Evolutionary conservation across 2,797 vertebrate genomes (phyloP).

Genomic region (Gallinago solitaria): DNA sequence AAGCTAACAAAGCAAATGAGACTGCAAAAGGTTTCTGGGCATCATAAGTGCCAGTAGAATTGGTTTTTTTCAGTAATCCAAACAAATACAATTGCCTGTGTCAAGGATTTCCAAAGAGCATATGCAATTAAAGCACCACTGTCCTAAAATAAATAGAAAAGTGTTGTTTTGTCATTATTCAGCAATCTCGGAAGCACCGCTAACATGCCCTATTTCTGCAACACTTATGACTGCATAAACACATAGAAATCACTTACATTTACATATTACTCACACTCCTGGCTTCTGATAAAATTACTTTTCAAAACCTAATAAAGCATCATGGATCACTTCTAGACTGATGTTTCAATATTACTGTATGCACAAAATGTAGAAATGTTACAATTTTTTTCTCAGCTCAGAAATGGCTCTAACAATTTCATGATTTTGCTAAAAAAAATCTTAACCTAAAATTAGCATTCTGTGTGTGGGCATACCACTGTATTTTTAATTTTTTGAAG

Average conservation of each 20-base stretch:
- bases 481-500: slow-evolving; percentile 31
- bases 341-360: background rate
- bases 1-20: background rate
- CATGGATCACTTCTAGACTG: slow-evolving; percentile 9
- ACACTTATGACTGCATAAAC: background rate
- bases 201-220: background rate
- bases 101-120: background rate
- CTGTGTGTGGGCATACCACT: background rate
- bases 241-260: background rate
- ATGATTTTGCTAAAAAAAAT: slow-evolving; percentile 5
- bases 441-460: slow-evolving; percentile 21
- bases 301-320: slow-evolving; percentile 48
- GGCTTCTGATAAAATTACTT: slow-evolving; percentile 50
- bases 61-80: background rate
- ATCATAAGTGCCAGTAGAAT: background rate
- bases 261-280: slow-evolving; percentile 31
- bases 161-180: background rate
- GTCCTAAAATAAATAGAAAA: background rate
- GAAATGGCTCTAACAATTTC: background rate
- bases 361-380: background rate
- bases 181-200: background rate
- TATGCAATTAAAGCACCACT: background rate
- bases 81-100: background rate
- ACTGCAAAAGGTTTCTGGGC: background rate
- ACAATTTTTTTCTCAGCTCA: background rate